phyloP scores from a whole-genome alignment of 2,797 vertebrate species.

The Gallinago stenura region DNA sequence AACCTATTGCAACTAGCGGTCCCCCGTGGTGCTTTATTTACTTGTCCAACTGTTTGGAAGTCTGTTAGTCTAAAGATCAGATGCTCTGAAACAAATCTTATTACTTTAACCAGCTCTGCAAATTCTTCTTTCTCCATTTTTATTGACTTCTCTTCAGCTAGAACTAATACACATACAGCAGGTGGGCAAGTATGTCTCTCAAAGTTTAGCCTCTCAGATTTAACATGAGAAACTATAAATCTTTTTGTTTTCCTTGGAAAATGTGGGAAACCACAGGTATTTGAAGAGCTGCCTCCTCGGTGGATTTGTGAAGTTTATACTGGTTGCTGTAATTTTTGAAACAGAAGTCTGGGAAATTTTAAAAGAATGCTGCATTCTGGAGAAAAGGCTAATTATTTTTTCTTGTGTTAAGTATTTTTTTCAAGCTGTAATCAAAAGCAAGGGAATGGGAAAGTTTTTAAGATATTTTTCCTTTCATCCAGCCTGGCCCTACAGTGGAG shows the following conservation, averaged over 20 bases:
- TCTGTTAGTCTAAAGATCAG: constrained; percentile 89
- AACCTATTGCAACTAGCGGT: constrained; percentile 86
- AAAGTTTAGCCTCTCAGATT: constrained; percentile 43
- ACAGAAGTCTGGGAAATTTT: constrained; percentile 43
- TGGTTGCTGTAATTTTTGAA: constrained; percentile 47
- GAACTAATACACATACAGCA: constrained; percentile 72
- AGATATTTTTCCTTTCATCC: not conserved
- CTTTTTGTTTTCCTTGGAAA: constrained; percentile 69
- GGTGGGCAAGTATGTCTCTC: constrained; percentile 68
- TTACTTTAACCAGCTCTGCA: constrained; percentile 86
- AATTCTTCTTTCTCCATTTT: constrained; percentile 80
- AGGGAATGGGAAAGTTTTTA: not conserved
- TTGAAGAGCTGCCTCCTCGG: constrained; percentile 44
- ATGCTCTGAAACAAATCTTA: constrained; percentile 90
- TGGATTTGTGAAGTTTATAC: constrained; percentile 51
- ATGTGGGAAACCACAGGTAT: constrained; percentile 63
- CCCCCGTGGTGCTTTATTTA: constrained; percentile 90
- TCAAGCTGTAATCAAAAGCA: constrained; percentile 6
- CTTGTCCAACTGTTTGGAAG: constrained; percentile 89
- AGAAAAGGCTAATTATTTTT: not conserved
- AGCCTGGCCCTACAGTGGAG: not conserved
- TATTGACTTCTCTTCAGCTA: constrained; percentile 78
- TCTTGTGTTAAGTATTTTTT: not conserved
- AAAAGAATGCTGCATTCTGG: constrained; percentile 22
- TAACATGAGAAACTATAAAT: constrained; percentile 69